Evolutionary conservation across 2,797 vertebrate species (phyloP).

Genomic region (Sitta carolinensis): DNA sequence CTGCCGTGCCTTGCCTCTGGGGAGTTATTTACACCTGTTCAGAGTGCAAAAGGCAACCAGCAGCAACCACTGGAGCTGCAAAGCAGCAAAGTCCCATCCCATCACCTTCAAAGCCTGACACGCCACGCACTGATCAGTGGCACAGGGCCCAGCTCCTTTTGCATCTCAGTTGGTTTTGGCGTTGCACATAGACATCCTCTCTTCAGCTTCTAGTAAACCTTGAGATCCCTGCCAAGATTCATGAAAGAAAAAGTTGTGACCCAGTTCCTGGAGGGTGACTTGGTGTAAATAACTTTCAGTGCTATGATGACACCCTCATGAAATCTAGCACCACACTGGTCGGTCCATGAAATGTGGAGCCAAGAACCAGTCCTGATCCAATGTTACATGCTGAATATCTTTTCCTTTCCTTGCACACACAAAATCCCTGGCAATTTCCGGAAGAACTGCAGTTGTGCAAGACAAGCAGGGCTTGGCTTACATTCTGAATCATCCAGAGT

Average conservation of each 20-base stretch:
- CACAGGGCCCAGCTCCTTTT: constrained; percentile 15
- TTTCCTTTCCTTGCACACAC: not conserved
- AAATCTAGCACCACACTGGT: constrained; percentile 7
- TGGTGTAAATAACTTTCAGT: constrained; percentile 25
- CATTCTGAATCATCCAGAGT: constrained; percentile 4
- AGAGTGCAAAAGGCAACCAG: constrained; percentile 33
- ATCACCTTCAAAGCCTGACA: not conserved
- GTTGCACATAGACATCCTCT: constrained; percentile 25
- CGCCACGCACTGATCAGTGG: not conserved
- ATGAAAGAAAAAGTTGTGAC: constrained; percentile 58
- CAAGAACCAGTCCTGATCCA: not conserved
- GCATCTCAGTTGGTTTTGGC: constrained; percentile 43
- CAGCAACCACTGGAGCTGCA: not conserved
- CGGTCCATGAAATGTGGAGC: not conserved
- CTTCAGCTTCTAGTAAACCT: constrained; percentile 30
- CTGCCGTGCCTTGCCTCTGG: constrained; percentile 31
- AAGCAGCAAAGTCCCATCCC: not conserved
- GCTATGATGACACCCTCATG: constrained; percentile 17
- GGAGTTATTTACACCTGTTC: constrained; percentile 59
- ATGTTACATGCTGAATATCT: not conserved
- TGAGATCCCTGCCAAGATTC: constrained; percentile 31
- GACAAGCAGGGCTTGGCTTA: constrained; percentile 5
- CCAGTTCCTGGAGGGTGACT: constrained; percentile 50
- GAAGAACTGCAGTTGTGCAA: constrained; percentile 10
- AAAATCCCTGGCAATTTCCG: not conserved